phyloP scores from a whole-genome alignment of 2,113 vertebrate species.

The Embiotoca jacksoni region DNA sequence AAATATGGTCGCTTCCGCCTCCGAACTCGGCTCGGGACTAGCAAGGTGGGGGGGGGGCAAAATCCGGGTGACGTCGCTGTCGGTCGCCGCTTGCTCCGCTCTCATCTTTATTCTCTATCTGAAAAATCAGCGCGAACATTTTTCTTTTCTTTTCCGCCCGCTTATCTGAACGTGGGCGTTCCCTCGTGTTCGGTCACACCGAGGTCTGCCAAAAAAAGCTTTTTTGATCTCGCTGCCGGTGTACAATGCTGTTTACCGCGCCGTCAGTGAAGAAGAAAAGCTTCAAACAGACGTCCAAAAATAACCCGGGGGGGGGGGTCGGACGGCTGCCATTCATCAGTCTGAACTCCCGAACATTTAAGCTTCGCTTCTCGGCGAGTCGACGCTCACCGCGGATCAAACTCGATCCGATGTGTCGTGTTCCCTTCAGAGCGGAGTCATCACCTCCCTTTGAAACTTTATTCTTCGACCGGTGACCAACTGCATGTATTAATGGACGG shows the following conservation, averaged over 20 bases:
- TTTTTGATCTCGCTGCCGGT: background rate
- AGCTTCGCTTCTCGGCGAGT: slow-evolving; percentile 6
- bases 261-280: background rate
- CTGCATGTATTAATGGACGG: slow-evolving; percentile 11
- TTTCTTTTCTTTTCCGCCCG: too few relatives aligned
- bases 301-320: slow-evolving; percentile 27
- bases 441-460: slow-evolving; percentile 32
- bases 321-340: slow-evolving; percentile 21
- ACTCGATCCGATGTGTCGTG: slow-evolving; percentile 54
- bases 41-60: too few relatives aligned
- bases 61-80: too few relatives aligned
- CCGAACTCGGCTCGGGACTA: too few relatives aligned
- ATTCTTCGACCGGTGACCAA: slow-evolving; percentile 51
- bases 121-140: too few relatives aligned
- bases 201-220: background rate
- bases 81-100: too few relatives aligned
- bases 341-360: background rate
- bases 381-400: slow-evolving; percentile 33
- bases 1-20: too few relatives aligned
- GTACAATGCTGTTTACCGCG: background rate
- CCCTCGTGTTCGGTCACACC: background rate
- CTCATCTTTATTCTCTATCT: too few relatives aligned
- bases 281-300: slow-evolving; percentile 8
- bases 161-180: too few relatives aligned
- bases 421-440: slow-evolving; percentile 43